phyloP scores from a whole-genome alignment of 2,888 invertebrate genomes.

The Tachina lurida region DNA sequence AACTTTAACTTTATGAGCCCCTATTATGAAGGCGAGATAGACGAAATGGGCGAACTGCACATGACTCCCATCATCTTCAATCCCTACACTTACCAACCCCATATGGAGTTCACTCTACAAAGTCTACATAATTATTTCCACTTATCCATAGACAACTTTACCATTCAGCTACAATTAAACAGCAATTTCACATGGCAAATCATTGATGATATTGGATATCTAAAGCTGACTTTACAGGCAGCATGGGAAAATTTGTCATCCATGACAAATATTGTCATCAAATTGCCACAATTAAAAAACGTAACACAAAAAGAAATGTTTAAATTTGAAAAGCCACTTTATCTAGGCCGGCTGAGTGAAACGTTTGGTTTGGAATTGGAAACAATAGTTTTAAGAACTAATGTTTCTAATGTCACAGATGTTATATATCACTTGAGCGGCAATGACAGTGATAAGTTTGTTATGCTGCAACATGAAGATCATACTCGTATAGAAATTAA shows the following conservation, averaged over 20 bases:
- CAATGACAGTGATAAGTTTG: conserved; percentile 65
- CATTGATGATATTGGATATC: conserved; percentile 41
- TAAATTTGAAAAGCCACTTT: conserved; percentile 72
- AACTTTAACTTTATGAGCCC: conserved; percentile 67
- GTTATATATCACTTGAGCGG: conserved; percentile 67
- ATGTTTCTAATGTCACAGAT: conserved; percentile 36
- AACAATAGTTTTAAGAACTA: conserved; percentile 63
- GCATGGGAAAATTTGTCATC: conserved; percentile 57
- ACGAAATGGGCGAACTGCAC: conserved; percentile 51
- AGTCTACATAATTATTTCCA: conserved; percentile 28
- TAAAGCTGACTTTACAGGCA: conserved; percentile 71
- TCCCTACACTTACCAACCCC: conserved; percentile 50
- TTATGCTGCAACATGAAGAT: conserved; percentile 33
- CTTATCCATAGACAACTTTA: conserved; percentile 38
- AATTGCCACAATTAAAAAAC: conserved; percentile 47
- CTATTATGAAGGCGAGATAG: conserved; percentile 70
- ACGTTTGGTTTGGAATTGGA: conserved; percentile 66
- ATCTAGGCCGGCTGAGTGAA: conserved; percentile 70
- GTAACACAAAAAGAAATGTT: conserved; percentile 49
- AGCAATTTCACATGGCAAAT: conserved; percentile 54
- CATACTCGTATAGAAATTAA: conserved; percentile 58
- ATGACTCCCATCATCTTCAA: conserved; percentile 68
- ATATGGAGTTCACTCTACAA: conserved; percentile 53
- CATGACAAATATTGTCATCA: conserved; percentile 61
- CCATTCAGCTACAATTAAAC: conserved; percentile 57